Conservation (phyloP, 2,797 vertebrate species). For the Pangasius djambal region DNA sequence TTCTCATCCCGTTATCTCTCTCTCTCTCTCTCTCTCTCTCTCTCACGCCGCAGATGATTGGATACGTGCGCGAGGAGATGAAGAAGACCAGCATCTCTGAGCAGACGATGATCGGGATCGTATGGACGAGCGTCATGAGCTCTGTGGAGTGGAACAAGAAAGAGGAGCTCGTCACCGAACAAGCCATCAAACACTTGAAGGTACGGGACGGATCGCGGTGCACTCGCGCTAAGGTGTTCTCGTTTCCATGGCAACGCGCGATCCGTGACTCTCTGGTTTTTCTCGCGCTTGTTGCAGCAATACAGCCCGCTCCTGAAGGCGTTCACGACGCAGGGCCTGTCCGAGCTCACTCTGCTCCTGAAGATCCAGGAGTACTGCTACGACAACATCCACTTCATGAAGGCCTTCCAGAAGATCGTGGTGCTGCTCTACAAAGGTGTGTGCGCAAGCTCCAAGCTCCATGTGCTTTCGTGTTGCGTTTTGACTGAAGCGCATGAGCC, state of each 20-base stretch:
- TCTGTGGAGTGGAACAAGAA: slow-evolving; percentile 97
- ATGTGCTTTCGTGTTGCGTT: not conserved
- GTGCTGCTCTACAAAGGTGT: slow-evolving; percentile 98
- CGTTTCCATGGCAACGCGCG: not conserved
- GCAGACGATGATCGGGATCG: slow-evolving; percentile 88
- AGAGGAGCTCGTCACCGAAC: slow-evolving; percentile 95
- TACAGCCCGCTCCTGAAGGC: slow-evolving; percentile 95
- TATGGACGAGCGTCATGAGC: slow-evolving; percentile 95
- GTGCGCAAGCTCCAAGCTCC: too few species aligned
- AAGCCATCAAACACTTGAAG: slow-evolving; percentile 99
- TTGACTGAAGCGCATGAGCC: not conserved
- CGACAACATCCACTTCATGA: slow-evolving; percentile 99
- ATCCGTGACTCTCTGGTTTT: not conserved
- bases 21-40: not conserved
- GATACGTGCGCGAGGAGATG: slow-evolving; percentile 93
- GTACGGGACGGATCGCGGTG: slow-evolving; percentile 63
- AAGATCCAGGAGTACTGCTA: slow-evolving; percentile 99
- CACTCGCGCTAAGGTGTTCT: fast-evolving
- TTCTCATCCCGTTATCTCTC: not conserved
- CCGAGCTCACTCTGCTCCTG: slow-evolving; percentile 92
- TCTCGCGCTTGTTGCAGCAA: slow-evolving; percentile 75
- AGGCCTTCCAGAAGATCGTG: slow-evolving; percentile 98
- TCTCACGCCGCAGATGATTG: slow-evolving; percentile 79
- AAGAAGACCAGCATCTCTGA: slow-evolving; percentile 91
- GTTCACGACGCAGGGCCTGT: slow-evolving; percentile 94